These are phyloP conservation scores for Drosophila ercepeae DNA, from an alignment of 1,140 invertebrate genomes.

Conservation along the genomic window DNA sequence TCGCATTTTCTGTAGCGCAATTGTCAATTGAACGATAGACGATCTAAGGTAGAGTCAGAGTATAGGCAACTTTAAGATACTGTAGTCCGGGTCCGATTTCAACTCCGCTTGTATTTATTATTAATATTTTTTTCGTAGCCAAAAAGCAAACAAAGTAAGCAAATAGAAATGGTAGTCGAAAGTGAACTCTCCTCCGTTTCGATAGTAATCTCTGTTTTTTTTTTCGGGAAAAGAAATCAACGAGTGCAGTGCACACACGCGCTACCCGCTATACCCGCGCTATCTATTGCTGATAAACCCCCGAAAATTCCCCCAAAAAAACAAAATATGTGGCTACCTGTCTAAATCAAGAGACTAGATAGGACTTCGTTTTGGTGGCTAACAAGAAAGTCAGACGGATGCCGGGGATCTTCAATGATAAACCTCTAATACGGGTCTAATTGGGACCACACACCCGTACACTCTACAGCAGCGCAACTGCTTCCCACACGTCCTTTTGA, in stretches of 20 bases:
- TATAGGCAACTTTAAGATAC: constrained; percentile 34
- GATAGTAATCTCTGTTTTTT: constrained; percentile 37
- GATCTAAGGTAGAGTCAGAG: constrained; percentile 51
- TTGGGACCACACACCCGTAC: constrained; percentile 35
- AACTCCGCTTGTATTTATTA: constrained; percentile 38
- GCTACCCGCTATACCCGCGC: not conserved
- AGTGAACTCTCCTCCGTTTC: constrained; percentile 20
- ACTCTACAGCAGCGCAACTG: constrained; percentile 9
- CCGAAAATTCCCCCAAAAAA: constrained; percentile 39
- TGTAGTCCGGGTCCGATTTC: constrained; percentile 6
- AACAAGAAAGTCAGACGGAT: not conserved
- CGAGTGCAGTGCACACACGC: constrained; percentile 53
- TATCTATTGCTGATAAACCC: constrained; percentile 52
- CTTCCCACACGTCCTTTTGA: constrained; percentile 6
- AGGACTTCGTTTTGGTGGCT: not conserved
- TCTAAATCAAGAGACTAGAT: constrained; percentile 47
- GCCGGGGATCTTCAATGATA: constrained; percentile 33
- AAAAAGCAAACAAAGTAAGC: constrained; percentile 48
- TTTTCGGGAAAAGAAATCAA: constrained; percentile 41
- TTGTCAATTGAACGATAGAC: constrained; percentile 75
- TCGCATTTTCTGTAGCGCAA: constrained; percentile 70
- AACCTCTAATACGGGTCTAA: constrained; percentile 32
- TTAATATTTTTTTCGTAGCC: constrained; percentile 51
- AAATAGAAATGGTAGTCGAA: constrained; percentile 35
- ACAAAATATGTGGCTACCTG: constrained; percentile 53